A percentile compares a stretch with the other conserved stretches of the same genome.
Conservation (phyloP, 2,113 vertebrate species). For the Amphiprion ocellaris region DNA sequence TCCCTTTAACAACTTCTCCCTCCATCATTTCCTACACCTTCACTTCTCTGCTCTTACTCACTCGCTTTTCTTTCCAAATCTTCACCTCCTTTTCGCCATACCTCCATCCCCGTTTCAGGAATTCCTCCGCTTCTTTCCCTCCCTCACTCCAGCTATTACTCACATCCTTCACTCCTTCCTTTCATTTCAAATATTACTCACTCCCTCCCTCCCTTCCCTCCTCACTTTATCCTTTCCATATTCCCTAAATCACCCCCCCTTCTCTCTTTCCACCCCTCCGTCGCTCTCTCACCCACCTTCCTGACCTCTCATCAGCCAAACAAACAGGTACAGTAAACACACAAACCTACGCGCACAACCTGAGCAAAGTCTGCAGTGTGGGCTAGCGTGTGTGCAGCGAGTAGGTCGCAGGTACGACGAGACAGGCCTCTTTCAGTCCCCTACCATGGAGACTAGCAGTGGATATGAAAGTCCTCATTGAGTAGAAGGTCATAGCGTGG, state of each 20-base stretch:
- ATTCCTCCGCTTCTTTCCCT: conserved; percentile 18
- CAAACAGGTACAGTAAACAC: conserved; percentile 71
- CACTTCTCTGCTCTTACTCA: conserved; percentile 12
- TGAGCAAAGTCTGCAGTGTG: conserved; percentile 63
- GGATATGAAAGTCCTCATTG: conserved; percentile 79
- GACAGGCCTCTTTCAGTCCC: conserved; percentile 72
- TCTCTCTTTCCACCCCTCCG: background rate
- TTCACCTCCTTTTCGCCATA: background rate
- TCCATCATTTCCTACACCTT: background rate
- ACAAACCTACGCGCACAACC: conserved; percentile 33
- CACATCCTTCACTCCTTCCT: conserved; percentile 40
- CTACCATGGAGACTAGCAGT: conserved; percentile 28
- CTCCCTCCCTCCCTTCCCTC: conserved; percentile 29
- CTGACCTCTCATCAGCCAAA: conserved; percentile 51
- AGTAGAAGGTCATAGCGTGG: conserved; percentile 69
- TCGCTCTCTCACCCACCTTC: background rate
- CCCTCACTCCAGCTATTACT: conserved; percentile 38
- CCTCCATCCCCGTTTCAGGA: conserved; percentile 10
- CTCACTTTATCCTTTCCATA: conserved; percentile 31
- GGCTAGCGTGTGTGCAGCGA: conserved; percentile 34
- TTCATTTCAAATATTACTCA: conserved; percentile 52
- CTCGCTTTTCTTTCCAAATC: background rate
- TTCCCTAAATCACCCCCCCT: conserved; percentile 10
- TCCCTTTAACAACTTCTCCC: background rate
- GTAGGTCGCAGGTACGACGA: conserved; percentile 67